These are phyloP conservation scores for Dolomedes plantarius DNA, from an alignment of 2,888 invertebrate genomes.

Conservation along the genomic window DNA sequence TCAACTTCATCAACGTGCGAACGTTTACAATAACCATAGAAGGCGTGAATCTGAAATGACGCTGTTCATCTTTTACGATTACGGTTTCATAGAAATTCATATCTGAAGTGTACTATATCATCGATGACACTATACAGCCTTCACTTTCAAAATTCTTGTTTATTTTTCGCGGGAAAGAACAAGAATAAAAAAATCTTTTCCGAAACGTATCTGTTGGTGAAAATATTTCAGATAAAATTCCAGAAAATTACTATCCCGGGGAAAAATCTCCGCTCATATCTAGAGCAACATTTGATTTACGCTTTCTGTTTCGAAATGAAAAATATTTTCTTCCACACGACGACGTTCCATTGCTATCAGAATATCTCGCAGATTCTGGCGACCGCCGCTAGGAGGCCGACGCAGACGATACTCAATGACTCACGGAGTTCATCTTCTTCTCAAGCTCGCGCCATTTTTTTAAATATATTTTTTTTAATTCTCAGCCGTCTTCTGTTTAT, in stretches of 20 bases:
- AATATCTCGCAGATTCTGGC: background rate
- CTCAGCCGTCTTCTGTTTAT: slow-evolving; percentile 19
- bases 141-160: background rate
- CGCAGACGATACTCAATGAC: slow-evolving; percentile 8
- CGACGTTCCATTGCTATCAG: background rate
- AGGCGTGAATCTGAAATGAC: too few relatives aligned
- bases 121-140: background rate
- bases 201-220: background rate
- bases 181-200: background rate
- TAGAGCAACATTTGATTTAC: background rate
- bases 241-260: slow-evolving; percentile 3
- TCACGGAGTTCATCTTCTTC: background rate
- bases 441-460: slow-evolving; percentile 5
- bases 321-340: background rate
- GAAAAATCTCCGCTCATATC: background rate
- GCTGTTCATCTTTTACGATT: background rate
- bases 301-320: slow-evolving; percentile 5
- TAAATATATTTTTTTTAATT: background rate
- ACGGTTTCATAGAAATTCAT: background rate
- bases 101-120: background rate
- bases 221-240: slow-evolving; percentile 16
- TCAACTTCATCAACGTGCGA: too few relatives aligned
- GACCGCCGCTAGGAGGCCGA: background rate
- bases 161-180: background rate
- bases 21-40: too few relatives aligned